Base-by-base conservation (phyloP, 2,888 invertebrate species). In the Machimus atricapillus region DNA sequence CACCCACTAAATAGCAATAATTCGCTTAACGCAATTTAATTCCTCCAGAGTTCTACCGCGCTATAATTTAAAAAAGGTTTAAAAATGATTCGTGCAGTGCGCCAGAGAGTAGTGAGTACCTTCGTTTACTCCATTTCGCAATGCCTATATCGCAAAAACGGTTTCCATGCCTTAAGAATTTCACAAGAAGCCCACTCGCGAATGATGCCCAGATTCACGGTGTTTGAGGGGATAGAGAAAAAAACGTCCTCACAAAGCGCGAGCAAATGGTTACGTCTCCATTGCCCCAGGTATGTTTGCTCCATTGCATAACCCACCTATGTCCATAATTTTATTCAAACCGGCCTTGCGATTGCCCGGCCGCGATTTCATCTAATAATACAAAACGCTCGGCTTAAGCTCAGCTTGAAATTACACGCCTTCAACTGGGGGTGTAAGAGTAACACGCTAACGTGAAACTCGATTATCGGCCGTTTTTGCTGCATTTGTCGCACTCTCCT, bases 241-340 rank as follows among this genome's bases (percentile, higher is more conserved):
- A 78, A 81, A 56, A 81, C 56, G 14, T 81, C 43, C 56, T 27
- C 27, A 31, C 46, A 81, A 34, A 52, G 16, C 46, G 52, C 81
- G 19, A 31, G 46, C 43, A 46, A 56, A 52, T 81, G 56, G 56
- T 81, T 81, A 34, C 81, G 81, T 81, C 81, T 81, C 81, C 52
- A 56, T 52, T 34, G 56, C 81, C 34, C 14, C 52, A 27, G 81
- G 81, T 12, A 81, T 81, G 81, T 81, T 81, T 81, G 81, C 8
- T 81, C 56, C 56, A 56, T 81, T 81, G 81, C 81, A 81, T 81
- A 81, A 81, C 56, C 81, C 81, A 46, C 81, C 81, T 81, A 81
- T 81, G 81, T 34, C 52, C 81, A 81, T 81, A 81, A 81, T 56
- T 81, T 52, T 52, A 81, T 52, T 81, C 81, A 81, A 81, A 81